These are phyloP conservation scores for Spodoptera exigua DNA, from an alignment of 2,888 invertebrate genomes.

Conservation along the genomic window DNA sequence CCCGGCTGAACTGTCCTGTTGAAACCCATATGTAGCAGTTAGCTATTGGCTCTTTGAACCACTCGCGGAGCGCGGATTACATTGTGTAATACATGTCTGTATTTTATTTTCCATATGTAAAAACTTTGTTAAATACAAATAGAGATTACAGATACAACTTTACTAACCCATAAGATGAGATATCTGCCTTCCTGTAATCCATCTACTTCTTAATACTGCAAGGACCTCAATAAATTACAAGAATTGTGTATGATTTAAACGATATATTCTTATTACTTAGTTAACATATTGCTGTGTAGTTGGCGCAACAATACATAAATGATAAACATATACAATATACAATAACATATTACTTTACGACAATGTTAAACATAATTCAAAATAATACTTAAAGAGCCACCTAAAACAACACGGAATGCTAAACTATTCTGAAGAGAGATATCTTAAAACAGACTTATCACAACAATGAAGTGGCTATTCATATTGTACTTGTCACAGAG, in stretches of 20 bases:
- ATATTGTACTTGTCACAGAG: slow-evolving; percentile 18
- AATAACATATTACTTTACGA: slow-evolving; percentile 45
- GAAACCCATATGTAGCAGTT: too few relatives aligned
- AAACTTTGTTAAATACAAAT: too few relatives aligned
- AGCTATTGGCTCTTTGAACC: too few relatives aligned
- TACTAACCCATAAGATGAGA: not conserved
- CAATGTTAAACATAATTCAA: slow-evolving; percentile 32
- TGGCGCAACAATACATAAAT: slow-evolving; percentile 46
- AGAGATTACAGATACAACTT: not conserved
- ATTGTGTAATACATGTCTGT: too few relatives aligned
- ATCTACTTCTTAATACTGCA: too few relatives aligned
- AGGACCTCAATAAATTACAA: slow-evolving; percentile 33
- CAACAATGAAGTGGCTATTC: slow-evolving; percentile 26
- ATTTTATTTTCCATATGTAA: too few relatives aligned
- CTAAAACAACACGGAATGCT: slow-evolving; percentile 42
- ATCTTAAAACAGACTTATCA: slow-evolving; percentile 39
- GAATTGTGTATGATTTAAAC: slow-evolving; percentile 36
- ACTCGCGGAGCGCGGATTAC: too few relatives aligned
- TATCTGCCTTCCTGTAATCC: not conserved
- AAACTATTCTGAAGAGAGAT: slow-evolving; percentile 18
- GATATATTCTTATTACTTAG: slow-evolving; percentile 36
- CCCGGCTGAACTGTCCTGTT: too few relatives aligned
- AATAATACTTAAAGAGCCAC: slow-evolving; percentile 36
- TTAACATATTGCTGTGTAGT: slow-evolving; percentile 36
- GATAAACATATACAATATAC: slow-evolving; percentile 43